phyloP scores from a whole-genome alignment of 2,888 invertebrate species.

The Volucella zonaria region DNA sequence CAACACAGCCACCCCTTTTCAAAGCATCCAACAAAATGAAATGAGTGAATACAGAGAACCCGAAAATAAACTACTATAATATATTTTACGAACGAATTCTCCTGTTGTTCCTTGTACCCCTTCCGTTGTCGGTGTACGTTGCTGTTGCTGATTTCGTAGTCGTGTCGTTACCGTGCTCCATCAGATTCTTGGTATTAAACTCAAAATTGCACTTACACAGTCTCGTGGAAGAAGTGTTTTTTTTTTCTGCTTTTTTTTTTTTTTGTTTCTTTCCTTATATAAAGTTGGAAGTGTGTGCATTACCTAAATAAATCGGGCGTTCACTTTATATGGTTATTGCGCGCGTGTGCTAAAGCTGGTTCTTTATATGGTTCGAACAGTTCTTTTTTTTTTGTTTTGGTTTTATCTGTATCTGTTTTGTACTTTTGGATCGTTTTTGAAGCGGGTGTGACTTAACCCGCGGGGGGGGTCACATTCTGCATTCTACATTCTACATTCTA shows the following conservation, averaged over 20 bases:
- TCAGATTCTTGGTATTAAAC: slow-evolving; percentile 11
- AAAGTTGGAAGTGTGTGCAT: slow-evolving; percentile 42
- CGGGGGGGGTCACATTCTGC: slow-evolving; percentile 32
- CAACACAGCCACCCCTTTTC: slow-evolving; percentile 69
- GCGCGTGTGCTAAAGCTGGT: slow-evolving; percentile 71
- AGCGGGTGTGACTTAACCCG: slow-evolving; percentile 67
- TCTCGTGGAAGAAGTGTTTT: slow-evolving; percentile 30
- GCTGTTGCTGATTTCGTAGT: slow-evolving; percentile 1
- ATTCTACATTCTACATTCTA: neutral
- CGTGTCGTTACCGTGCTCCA: slow-evolving; percentile 2
- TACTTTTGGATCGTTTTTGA: neutral
- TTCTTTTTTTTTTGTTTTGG: slow-evolving; percentile 7
- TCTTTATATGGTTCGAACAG: slow-evolving; percentile 13
- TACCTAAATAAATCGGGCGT: slow-evolving; percentile 74
- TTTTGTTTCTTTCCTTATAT: slow-evolving; percentile 20
- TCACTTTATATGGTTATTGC: slow-evolving; percentile 73
- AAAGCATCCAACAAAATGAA: slow-evolving; percentile 68
- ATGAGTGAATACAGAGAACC: slow-evolving; percentile 65
- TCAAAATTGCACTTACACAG: slow-evolving; percentile 30
- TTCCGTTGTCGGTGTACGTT: slow-evolving; percentile 15
- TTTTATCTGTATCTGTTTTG: no score
- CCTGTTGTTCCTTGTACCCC: slow-evolving; percentile 15
- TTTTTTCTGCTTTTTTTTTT: neutral
- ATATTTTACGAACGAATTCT: slow-evolving; percentile 43
- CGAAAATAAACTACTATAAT: slow-evolving; percentile 64